These are phyloP conservation scores for Hartigia nigra DNA, from an alignment of 2,888 invertebrate genomes.

Conservation along the genomic window DNA sequence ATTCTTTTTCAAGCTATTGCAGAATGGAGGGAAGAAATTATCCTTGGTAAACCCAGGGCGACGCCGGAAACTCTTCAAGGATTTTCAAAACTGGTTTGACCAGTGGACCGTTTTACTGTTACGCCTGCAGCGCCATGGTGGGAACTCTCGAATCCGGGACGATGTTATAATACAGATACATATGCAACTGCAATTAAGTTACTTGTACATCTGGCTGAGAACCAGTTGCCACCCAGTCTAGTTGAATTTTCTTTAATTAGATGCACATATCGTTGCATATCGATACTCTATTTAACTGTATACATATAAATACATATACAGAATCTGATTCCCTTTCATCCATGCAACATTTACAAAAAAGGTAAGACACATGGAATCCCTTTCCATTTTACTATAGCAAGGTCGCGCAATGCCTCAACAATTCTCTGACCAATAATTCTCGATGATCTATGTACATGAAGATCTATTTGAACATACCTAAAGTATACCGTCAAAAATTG, in stretches of 20 bases:
- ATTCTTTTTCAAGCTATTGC: neutral
- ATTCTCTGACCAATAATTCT: neutral
- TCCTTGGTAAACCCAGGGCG: slow-evolving; percentile 11
- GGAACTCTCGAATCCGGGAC: slow-evolving; percentile 21
- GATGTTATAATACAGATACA: slow-evolving; percentile 3
- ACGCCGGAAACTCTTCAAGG: slow-evolving; percentile 21
- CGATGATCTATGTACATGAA: neutral
- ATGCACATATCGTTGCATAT: neutral
- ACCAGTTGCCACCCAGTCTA: neutral
- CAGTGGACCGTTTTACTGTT: slow-evolving; percentile 1
- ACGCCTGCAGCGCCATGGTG: neutral
- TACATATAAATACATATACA: neutral
- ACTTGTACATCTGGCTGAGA: neutral
- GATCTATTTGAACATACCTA: neutral
- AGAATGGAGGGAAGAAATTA: neutral
- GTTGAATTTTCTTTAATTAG: neutral
- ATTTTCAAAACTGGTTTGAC: slow-evolving; percentile 21
- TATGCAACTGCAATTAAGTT: slow-evolving; percentile 2
- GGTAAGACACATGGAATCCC: neutral
- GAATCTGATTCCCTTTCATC: neutral
- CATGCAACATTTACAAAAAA: too few relatives aligned
- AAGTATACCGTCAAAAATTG: neutral
- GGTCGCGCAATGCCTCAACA: neutral
- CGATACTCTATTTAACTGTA: neutral
- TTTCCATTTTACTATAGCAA: neutral